Base-by-base conservation (phyloP, 2,888 invertebrate species). In the Petrolisthes cinctipes region DNA sequence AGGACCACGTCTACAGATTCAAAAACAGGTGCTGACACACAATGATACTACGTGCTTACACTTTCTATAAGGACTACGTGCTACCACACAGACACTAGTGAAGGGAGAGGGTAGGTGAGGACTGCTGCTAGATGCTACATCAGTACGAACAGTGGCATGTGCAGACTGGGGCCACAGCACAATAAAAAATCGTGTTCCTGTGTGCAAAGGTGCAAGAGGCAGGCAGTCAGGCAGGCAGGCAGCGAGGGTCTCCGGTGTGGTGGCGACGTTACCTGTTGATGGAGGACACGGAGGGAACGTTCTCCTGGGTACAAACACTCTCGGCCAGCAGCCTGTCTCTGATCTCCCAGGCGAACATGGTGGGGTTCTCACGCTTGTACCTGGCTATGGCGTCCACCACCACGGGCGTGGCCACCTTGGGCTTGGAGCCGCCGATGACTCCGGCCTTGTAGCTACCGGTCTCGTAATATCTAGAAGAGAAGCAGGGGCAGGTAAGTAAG, bases 271-370 rank as follows among this genome's bases (percentile, higher is more conserved):
- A 99, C 98, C 99, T 96, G 94, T 99, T 99, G 92, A 99, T 99
- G 92, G 98, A 98, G 92, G 98, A 98, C 90, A 99, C 99, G 92
- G 97, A 97, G 93, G 99, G 99, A 92, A 99, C 99, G 93, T 98
- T 99, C 93, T 99, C 99, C 93, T 98, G 97, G 91, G 98, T 97
- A 94, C 99, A 99, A 92, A 99, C 98, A 76, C 97, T 97, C 93
- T 99, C 99, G 51, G 98, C 97, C 89, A 99, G 95, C 92, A 99
- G 95, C 94, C 98, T 95, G 93, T 99, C 99, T 89, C 99, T 94
- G 92, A 99, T 99, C 94, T 99, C 99, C 99, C 99, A 99, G 57
- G 99, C 99, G 93, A 99, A 99, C 99, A 99, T 99, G 88, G 99
- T 99, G 7, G 99, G 99, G 94, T 99, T 99, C 93, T 99, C 98